phyloP scores from a whole-genome alignment of 2,797 vertebrate genomes.

The Tangara arthus region DNA sequence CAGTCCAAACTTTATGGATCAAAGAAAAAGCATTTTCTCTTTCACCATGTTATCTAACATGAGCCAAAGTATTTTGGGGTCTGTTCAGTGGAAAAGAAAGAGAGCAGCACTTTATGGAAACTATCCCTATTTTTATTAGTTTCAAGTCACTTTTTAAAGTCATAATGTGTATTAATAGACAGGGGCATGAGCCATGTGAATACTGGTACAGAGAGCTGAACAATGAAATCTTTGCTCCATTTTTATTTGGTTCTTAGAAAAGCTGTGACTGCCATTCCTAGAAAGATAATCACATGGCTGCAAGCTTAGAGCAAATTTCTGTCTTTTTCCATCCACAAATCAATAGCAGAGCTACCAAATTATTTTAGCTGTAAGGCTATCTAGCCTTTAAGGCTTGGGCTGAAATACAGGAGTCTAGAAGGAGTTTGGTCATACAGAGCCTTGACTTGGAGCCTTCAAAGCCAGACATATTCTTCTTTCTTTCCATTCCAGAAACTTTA shows the following conservation, averaged over 20 bases:
- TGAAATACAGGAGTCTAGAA: not conserved
- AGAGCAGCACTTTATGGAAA: constrained; percentile 18
- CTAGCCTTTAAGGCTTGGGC: not conserved
- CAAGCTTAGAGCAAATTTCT: not conserved
- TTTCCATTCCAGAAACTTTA: not conserved
- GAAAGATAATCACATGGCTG: not conserved
- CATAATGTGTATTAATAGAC: not conserved
- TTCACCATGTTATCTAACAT: constrained; percentile 1
- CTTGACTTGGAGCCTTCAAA: not conserved
- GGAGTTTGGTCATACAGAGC: not conserved
- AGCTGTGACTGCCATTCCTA: not conserved
- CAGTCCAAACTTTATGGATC: constrained; percentile 6
- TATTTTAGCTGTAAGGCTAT: not conserved
- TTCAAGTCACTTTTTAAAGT: constrained; percentile 20
- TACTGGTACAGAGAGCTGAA: not conserved
- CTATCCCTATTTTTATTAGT: constrained; percentile 14
- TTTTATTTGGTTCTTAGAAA: not conserved
- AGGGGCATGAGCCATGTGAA: not conserved
- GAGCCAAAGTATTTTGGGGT: constrained; percentile 54
- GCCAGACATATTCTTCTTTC: not conserved
- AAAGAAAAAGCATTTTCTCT: constrained; percentile 54
- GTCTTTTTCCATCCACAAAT: not conserved
- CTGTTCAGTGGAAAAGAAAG: constrained; percentile 42
- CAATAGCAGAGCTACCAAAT: not conserved
- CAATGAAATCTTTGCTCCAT: not conserved